These are phyloP conservation scores for Rhinogobius similis DNA, from an alignment of 2,113 vertebrate genomes.

Conservation along the genomic window DNA sequence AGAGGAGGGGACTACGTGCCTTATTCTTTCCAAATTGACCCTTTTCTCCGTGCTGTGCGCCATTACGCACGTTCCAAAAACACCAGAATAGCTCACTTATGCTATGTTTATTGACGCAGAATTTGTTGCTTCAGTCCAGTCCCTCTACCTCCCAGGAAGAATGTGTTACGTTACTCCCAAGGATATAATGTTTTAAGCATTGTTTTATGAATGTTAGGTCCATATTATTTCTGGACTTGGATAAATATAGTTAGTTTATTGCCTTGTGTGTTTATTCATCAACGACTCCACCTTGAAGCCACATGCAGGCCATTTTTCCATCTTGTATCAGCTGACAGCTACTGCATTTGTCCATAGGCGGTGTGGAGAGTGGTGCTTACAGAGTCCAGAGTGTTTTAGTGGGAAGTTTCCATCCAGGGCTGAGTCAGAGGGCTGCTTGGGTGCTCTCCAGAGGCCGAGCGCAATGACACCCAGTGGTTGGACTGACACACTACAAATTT, in stretches of 20 bases:
- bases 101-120: slow-evolving; percentile 40
- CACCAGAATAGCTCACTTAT: slow-evolving; percentile 61
- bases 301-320: slow-evolving; percentile 16
- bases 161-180: slow-evolving; percentile 29
- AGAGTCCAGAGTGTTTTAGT: slow-evolving; percentile 69
- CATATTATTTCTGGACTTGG: not conserved
- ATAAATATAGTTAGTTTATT: slow-evolving; percentile 2
- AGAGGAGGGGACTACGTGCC: slow-evolving; percentile 20
- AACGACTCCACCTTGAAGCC: not conserved
- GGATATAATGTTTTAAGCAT: slow-evolving; percentile 6
- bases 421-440: slow-evolving; percentile 74
- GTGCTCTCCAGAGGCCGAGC: slow-evolving; percentile 70
- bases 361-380: slow-evolving; percentile 53
- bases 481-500: slow-evolving; percentile 75
- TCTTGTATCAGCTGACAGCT: slow-evolving; percentile 42
- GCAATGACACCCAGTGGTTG: slow-evolving; percentile 80
- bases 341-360: slow-evolving; percentile 49
- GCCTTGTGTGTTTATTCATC: not conserved
- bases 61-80: slow-evolving; percentile 69
- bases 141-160: slow-evolving; percentile 30
- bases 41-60: slow-evolving; percentile 47
- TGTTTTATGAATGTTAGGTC: not conserved
- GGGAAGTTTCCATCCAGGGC: slow-evolving; percentile 75
- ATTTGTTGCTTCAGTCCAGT: slow-evolving; percentile 37
- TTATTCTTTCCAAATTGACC: slow-evolving; percentile 54